Percentiles rank a stretch among this genome's conserved stretches.
These are phyloP conservation scores for Trogon surrucura DNA, from an alignment of 2,113 vertebrate genomes.

Conservation along the genomic window DNA sequence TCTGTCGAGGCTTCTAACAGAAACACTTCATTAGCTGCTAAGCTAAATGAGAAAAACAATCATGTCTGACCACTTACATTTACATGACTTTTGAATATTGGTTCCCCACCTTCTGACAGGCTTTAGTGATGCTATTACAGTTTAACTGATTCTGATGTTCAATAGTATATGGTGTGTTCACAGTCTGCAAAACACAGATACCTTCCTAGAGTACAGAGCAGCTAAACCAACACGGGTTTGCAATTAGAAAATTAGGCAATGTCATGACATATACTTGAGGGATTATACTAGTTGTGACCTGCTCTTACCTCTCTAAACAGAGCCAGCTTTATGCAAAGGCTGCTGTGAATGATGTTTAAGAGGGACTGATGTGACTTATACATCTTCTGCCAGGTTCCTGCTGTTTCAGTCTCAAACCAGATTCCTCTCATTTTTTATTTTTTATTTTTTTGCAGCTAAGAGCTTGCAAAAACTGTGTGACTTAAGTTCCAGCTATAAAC, in stretches of 20 bases:
- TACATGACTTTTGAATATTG: background rate
- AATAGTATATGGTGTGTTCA: background rate
- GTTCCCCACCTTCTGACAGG: background rate
- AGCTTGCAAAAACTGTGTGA: background rate
- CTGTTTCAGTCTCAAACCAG: background rate
- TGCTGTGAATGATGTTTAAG: background rate
- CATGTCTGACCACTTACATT: background rate
- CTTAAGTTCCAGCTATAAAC: background rate
- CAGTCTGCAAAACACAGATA: background rate
- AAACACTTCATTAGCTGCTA: background rate
- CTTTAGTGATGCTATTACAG: background rate
- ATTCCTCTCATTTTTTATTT: background rate
- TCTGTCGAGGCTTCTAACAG: background rate
- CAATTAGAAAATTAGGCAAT: background rate
- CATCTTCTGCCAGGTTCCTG: background rate
- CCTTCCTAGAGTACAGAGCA: background rate
- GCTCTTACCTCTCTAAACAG: background rate
- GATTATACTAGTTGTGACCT: background rate
- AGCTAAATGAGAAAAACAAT: background rate
- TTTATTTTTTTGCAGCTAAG: background rate
- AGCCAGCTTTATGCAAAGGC: background rate
- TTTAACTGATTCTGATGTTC: background rate
- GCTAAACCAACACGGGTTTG: background rate
- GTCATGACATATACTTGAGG: background rate
- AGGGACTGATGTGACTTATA: background rate